A percentile compares a stretch with the other conserved stretches of the same genome.
Evolutionary conservation across 2,113 vertebrate genomes (phyloP).

Genomic region (Centropus unirufus): DNA sequence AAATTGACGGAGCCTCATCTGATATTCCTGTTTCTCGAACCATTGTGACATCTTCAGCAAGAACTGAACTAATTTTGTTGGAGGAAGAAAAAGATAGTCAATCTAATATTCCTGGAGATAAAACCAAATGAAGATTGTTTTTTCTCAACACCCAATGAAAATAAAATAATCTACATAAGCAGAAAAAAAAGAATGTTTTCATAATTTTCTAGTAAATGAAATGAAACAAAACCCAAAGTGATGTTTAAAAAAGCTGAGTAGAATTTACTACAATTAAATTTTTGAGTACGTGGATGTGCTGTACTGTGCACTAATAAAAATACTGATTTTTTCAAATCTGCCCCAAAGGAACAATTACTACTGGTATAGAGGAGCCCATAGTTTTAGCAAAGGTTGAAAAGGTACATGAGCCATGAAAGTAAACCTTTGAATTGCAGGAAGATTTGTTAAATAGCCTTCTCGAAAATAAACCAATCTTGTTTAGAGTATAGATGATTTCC

Average conservation of each 20-base stretch:
- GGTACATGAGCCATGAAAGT: not conserved
- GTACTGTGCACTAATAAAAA: not conserved
- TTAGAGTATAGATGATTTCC: not conserved
- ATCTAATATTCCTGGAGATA: not conserved
- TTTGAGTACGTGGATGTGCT: not conserved
- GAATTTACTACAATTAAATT: not conserved
- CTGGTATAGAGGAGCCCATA: not conserved
- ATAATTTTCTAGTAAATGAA: not conserved
- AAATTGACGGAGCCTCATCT: not conserved
- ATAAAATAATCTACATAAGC: not conserved
- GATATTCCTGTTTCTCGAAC: not conserved
- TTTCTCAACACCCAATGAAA: not conserved
- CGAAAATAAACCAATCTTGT: not conserved
- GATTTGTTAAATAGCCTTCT: not conserved
- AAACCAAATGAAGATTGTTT: slow-evolving; percentile 15
- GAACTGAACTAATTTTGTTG: slow-evolving; percentile 66
- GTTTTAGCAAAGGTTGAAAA: not conserved
- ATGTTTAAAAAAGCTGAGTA: not conserved
- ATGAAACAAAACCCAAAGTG: not conserved
- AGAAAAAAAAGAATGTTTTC: not conserved
- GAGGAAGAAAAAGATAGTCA: slow-evolving; percentile 9
- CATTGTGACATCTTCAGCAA: slow-evolving; percentile 52
- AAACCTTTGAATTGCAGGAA: not conserved
- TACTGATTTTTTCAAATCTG: not conserved
- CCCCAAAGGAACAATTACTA: not conserved